Evolutionary conservation across 2,113 vertebrate species (phyloP), one percentile per base, ranked within the genome.

Genomic region (Brienomyrus longianalis): DNA sequence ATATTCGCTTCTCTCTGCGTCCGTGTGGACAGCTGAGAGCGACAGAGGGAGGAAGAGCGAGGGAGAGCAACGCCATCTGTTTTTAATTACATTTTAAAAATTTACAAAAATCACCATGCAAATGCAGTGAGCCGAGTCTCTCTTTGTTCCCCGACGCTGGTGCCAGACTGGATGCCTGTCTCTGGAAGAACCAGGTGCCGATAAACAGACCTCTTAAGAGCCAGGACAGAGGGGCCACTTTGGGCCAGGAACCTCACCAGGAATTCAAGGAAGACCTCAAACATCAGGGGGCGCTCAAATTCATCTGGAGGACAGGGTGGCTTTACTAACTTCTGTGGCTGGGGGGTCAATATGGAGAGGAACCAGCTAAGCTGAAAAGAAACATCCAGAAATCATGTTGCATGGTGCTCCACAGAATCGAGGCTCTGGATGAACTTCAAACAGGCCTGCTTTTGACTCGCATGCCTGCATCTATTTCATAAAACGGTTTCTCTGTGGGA

Each of bases 11-110:
- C 39, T 47, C 62, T 27, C 6, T 51, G 66, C 51, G 48, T 23
- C 9, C 19, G 31, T 80, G 48, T 21, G 15, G 70, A 45, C 88
- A 56, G 70, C 48, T 54, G 27, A 89, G 48, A 80, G 88, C 19
- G 48, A 89, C 27, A 80, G 66, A 48, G 17, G 48, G 62, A 23
- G 56, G 27, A 5, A 35, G 15, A 77, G 27, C 11, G 47, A 51
- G 47, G n/a, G 70, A 88, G 59, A 88, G 43, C 13, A 23, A 51
- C 39, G 21, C 88, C 48, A 77, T 80, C 89, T 87, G 89, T 87
- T 87, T 87, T 35, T 48, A 88, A 88, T 90, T 87, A 90, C 35
- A 70, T 70, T 86, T 84, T 11, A 47, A 48, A 90, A 70, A 48
- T 70, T 86, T 84, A 48, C 45, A 48, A 90, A 70, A 48, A 87